A percentile compares a stretch with the other conserved stretches of the same genome.
Conservation (phyloP, 2,888 invertebrate species). For the Leptarthrus brevirostris region DNA sequence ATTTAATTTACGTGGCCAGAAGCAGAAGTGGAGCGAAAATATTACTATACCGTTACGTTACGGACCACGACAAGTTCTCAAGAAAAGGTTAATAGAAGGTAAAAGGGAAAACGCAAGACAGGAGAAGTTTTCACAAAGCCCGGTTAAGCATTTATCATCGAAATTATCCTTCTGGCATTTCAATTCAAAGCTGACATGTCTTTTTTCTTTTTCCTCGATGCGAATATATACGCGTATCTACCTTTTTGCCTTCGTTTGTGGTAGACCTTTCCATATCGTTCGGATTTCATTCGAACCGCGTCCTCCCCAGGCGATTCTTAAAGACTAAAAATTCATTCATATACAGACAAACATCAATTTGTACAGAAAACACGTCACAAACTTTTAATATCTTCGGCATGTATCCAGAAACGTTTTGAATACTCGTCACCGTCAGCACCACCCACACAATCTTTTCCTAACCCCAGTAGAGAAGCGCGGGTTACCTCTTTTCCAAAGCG, state of each 20-base stretch:
- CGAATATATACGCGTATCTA: conserved; percentile 8
- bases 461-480: conserved; percentile 5
- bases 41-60: conserved; percentile 5
- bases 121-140: conserved; percentile 18
- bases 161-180: conserved; percentile 54
- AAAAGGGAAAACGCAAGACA: conserved; percentile 5
- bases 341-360: conserved; percentile 14
- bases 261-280: neutral
- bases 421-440: conserved; percentile 8
- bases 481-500: conserved; percentile 31
- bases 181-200: conserved; percentile 53
- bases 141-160: conserved; percentile 51
- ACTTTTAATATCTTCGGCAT: conserved; percentile 44
- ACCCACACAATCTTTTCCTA: conserved; percentile 8
- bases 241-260: neutral
- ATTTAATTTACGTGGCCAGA: conserved; percentile 50
- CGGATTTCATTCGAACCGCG: neutral
- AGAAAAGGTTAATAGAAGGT: conserved; percentile 39
- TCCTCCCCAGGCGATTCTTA: neutral
- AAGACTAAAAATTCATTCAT: conserved; percentile 15
- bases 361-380: conserved; percentile 30
- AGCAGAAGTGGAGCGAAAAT: conserved; percentile 23
- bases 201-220: conserved; percentile 31
- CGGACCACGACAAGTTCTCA: conserved; percentile 17
- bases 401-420: conserved; percentile 27